Percentiles rank a stretch among this genome's conserved stretches.
Evolutionary conservation across 2,888 invertebrate species (phyloP).

Genomic region (Sthenelais limicola): DNA sequence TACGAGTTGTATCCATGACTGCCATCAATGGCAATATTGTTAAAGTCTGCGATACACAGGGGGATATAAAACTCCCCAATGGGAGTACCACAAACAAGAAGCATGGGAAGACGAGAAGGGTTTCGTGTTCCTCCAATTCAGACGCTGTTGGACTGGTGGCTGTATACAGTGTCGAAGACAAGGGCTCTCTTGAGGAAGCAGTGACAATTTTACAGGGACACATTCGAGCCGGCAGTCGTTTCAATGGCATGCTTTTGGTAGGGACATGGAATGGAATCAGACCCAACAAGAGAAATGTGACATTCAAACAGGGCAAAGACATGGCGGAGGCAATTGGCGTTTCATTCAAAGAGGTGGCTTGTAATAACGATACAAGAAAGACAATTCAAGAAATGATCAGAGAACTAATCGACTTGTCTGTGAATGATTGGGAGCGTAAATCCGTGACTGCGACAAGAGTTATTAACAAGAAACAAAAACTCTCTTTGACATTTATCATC

Average conservation of each 20-base stretch:
- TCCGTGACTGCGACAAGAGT: no score
- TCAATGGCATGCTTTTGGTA: no score
- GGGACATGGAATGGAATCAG: conserved; percentile 18
- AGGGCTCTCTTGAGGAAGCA: neutral
- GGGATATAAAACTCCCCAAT: neutral
- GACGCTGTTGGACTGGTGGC: no score
- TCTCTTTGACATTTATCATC: no score
- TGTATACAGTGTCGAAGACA: conserved; percentile 26
- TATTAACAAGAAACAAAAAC: no score
- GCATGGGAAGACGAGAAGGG: no score
- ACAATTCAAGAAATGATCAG: neutral
- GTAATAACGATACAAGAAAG: neutral
- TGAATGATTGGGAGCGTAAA: conserved; percentile 13
- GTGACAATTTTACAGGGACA: neutral
- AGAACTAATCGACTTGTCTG: neutral
- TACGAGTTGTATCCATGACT: conserved; percentile 1
- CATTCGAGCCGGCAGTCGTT: no score
- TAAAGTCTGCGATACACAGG: conserved; percentile 4
- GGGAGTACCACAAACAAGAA: no score
- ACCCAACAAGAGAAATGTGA: neutral
- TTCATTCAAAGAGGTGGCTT: conserved; percentile 3
- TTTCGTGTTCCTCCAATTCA: no score
- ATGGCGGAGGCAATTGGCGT: neutral
- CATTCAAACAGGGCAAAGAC: conserved; percentile 28
- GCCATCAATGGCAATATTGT: neutral